phyloP scores from a whole-genome alignment of 2,888 invertebrate genomes.

The Octonoba sinensis region DNA sequence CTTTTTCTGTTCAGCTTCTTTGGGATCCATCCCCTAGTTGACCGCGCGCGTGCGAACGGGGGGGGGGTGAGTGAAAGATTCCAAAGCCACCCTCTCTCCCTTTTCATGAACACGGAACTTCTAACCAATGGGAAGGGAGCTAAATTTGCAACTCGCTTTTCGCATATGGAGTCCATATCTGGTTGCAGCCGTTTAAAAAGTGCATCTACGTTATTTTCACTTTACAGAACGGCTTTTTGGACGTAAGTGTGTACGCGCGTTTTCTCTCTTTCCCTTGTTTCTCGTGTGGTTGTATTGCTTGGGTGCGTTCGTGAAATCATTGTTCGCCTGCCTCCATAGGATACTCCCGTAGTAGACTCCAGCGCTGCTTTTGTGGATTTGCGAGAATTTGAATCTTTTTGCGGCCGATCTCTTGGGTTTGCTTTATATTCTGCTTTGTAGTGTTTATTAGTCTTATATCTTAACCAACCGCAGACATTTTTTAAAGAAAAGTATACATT shows the following conservation, averaged over 20 bases:
- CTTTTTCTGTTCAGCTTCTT: too few relatives aligned
- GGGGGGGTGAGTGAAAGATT: conserved; percentile 26
- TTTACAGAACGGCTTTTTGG: conserved; percentile 61
- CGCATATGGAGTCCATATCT: conserved; percentile 60
- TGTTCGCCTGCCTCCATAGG: conserved; percentile 1
- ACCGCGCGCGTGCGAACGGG: background rate
- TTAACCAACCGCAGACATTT: too few relatives aligned
- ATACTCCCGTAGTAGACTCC: background rate
- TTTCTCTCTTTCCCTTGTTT: conserved; percentile 18
- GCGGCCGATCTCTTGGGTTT: conserved; percentile 21
- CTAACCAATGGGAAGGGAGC: conserved; percentile 41
- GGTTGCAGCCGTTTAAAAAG: conserved; percentile 59
- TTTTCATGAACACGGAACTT: conserved; percentile 18
- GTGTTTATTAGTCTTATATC: background rate
- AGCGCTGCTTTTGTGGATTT: conserved; percentile 16
- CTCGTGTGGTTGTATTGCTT: conserved; percentile 20
- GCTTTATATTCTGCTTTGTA: conserved; percentile 5
- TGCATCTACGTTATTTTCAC: conserved; percentile 55
- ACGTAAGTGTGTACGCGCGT: conserved; percentile 50
- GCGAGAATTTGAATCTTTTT: background rate
- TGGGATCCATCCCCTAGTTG: too few relatives aligned
- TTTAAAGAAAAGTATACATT: too few relatives aligned
- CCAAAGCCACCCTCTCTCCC: conserved; percentile 23
- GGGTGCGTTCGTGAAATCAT: background rate
- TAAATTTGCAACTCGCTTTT: conserved; percentile 50